Evolutionary conservation across 2,113 vertebrate species (phyloP).

Genomic region (Dromas ardeola): DNA sequence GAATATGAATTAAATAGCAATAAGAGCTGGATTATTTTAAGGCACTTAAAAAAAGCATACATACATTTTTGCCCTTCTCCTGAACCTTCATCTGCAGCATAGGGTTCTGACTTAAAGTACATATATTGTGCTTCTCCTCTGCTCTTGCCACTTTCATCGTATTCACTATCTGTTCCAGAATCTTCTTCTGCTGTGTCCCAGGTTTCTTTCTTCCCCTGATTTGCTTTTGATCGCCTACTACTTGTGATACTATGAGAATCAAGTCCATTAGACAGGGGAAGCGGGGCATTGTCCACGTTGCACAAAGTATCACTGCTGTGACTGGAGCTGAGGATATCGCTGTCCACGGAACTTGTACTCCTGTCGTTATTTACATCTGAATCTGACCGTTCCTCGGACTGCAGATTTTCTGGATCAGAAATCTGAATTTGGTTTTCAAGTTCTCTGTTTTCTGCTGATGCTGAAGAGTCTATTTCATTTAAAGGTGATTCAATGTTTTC

Average conservation of each 20-base stretch:
- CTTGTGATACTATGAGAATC: slow-evolving; percentile 98
- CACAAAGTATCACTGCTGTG: slow-evolving; percentile 98
- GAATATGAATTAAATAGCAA: not conserved
- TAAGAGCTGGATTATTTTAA: not conserved
- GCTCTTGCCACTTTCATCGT: slow-evolving; percentile 95
- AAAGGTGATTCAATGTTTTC: slow-evolving; percentile 92
- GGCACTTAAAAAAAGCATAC: slow-evolving; percentile 15
- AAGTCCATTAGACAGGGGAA: slow-evolving; percentile 93
- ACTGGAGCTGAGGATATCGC: slow-evolving; percentile 97
- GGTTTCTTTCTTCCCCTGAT: slow-evolving; percentile 96
- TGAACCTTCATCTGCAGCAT: slow-evolving; percentile 80
- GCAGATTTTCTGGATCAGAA: slow-evolving; percentile 88
- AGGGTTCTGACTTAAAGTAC: slow-evolving; percentile 92
- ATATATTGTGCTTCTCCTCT: slow-evolving; percentile 87
- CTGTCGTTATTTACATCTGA: slow-evolving; percentile 97
- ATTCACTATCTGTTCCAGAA: slow-evolving; percentile 97
- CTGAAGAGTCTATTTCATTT: slow-evolving; percentile 86
- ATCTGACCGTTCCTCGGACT: slow-evolving; percentile 92
- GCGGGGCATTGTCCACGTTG: slow-evolving; percentile 89
- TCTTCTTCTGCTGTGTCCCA: slow-evolving; percentile 98
- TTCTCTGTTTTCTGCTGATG: slow-evolving; percentile 87
- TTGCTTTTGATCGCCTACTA: slow-evolving; percentile 95
- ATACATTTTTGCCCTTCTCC: slow-evolving; percentile 93
- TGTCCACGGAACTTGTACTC: slow-evolving; percentile 98
- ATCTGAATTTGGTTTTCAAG: slow-evolving; percentile 88